A percentile compares a stretch with the other conserved stretches of the same genome.
These are phyloP conservation scores for Rugalucina vietnamica DNA, from an alignment of 2,888 invertebrate genomes.

Conservation along the genomic window DNA sequence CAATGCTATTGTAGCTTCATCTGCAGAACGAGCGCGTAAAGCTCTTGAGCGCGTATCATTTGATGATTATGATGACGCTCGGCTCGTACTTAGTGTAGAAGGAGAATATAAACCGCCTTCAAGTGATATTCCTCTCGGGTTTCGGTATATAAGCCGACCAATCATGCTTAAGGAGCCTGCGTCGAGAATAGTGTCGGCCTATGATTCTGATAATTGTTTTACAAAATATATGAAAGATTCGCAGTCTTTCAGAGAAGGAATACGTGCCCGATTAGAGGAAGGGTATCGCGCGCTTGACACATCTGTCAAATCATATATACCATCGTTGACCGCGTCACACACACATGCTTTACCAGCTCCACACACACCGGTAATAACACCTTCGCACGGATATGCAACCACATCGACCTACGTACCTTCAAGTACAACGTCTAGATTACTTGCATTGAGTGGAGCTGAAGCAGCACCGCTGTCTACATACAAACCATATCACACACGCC, in stretches of 20 bases:
- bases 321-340: constrained; percentile 21
- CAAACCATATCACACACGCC: constrained; percentile 57
- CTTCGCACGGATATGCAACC: constrained; percentile 43
- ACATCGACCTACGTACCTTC: constrained; percentile 18
- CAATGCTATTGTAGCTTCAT: constrained; percentile 71
- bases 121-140: constrained; percentile 66
- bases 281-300: constrained; percentile 63
- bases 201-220: constrained; percentile 65
- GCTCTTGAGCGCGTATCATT: constrained; percentile 68
- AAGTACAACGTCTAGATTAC: constrained; percentile 22
- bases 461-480: background rate
- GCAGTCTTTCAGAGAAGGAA: constrained; percentile 66
- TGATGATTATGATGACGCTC: constrained; percentile 73
- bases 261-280: constrained; percentile 64
- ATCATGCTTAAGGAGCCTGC: constrained; percentile 71
- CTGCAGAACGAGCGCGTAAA: constrained; percentile 71
- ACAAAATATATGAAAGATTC: constrained; percentile 67
- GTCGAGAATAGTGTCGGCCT: constrained; percentile 47
- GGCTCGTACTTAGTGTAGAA: constrained; percentile 76
- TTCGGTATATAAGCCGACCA: constrained; percentile 76
- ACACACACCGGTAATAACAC: constrained; percentile 31
- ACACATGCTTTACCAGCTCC: too few relatives aligned
- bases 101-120: constrained; percentile 72
- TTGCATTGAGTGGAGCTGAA: constrained; percentile 10
- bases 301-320: constrained; percentile 7